phyloP scores from a whole-genome alignment of 2,888 invertebrate genomes.

The Oscheius sp. region DNA sequence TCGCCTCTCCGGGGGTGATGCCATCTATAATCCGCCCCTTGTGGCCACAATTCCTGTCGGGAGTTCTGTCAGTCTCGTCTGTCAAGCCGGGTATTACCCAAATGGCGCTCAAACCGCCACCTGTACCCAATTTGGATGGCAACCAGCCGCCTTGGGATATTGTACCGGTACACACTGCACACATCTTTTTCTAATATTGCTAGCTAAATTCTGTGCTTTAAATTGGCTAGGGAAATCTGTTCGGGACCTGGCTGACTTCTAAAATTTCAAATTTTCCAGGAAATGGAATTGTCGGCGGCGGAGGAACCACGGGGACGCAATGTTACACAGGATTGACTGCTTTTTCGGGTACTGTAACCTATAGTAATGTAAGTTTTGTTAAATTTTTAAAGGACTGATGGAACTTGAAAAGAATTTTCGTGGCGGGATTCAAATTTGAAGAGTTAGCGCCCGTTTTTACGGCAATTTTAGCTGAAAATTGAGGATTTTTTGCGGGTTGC shows the following conservation, averaged over 20 bases:
- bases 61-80: constrained; percentile 51
- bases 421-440: too few relatives aligned
- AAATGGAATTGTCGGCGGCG: background rate
- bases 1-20: constrained; percentile 44
- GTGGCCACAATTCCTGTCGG: constrained; percentile 46
- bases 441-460: too few relatives aligned
- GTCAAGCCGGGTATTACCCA: constrained; percentile 48
- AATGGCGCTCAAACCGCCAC: constrained; percentile 41
- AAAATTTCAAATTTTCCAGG: background rate
- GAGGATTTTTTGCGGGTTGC: too few relatives aligned
- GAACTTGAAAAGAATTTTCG: too few relatives aligned
- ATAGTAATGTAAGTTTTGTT: constrained; percentile 29
- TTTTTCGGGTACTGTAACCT: constrained; percentile 14
- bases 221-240: background rate
- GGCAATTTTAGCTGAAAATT: too few relatives aligned
- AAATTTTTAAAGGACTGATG: too few relatives aligned
- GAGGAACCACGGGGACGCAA: constrained; percentile 13
- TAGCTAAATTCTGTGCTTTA: background rate
- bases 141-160: constrained; percentile 45
- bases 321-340: constrained; percentile 19
- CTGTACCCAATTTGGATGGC: constrained; percentile 52
- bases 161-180: constrained; percentile 34
- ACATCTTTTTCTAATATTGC: background rate
- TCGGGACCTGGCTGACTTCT: background rate
- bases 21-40: constrained; percentile 44